Conservation (phyloP, 92 coral and sea anemone species). For the Paramuricea clavata region DNA sequence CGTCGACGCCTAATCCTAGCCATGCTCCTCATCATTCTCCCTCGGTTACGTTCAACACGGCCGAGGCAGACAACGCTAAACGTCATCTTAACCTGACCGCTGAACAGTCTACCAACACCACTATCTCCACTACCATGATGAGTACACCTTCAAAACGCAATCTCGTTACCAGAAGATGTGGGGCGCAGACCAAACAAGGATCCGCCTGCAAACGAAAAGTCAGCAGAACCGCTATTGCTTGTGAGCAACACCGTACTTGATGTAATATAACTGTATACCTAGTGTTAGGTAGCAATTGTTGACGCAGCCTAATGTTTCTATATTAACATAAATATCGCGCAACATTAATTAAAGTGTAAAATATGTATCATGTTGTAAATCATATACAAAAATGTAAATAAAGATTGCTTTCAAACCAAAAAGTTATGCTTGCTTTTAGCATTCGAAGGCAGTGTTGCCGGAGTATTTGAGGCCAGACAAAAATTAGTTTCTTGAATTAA, state of each 20-base stretch:
- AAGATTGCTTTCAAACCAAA: not conserved
- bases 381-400: not conserved
- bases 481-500: too few relatives aligned
- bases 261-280: not conserved
- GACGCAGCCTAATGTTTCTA: not conserved
- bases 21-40: conserved; percentile 14
- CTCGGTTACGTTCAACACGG: conserved; percentile 24
- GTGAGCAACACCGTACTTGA: conserved; percentile 68
- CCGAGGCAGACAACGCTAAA: conserved; percentile 50
- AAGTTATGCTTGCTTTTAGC: not conserved
- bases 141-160: conserved; percentile 64
- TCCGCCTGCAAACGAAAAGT: conserved; percentile 79
- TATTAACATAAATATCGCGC: not conserved
- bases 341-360: not conserved
- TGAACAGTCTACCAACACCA: conserved; percentile 70
- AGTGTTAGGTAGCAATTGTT: conserved; percentile 1
- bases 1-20: conserved; percentile 39
- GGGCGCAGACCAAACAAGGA: conserved; percentile 83
- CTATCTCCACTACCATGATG: conserved; percentile 53
- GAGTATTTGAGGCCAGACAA: too few relatives aligned
- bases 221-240: conserved; percentile 74
- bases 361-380: not conserved
- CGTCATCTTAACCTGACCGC: conserved; percentile 65
- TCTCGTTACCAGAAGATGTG: conserved; percentile 68
- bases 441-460: too few relatives aligned